phyloP scores from a whole-genome alignment of 2,888 invertebrate genomes.

The Elegia similella region DNA sequence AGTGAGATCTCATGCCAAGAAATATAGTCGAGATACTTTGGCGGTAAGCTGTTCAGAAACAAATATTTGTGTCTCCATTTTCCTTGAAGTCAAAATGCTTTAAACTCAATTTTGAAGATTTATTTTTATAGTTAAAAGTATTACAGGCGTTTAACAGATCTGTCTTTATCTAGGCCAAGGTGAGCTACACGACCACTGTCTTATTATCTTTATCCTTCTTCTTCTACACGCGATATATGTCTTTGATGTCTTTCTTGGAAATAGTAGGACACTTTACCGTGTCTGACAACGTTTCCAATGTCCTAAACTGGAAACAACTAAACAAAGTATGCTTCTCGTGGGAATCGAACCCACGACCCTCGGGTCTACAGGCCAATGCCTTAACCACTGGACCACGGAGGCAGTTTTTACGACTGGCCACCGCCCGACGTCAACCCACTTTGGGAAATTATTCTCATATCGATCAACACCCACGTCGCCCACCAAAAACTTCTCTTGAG shows the following conservation, averaged over 20 bases:
- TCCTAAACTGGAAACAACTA: too few relatives aligned
- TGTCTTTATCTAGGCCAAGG: background rate
- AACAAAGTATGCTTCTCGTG: too few relatives aligned
- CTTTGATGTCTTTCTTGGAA: background rate
- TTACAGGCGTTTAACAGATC: background rate
- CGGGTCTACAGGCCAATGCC: too few relatives aligned
- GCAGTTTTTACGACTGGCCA: too few relatives aligned
- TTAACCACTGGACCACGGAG: too few relatives aligned
- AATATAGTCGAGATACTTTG: background rate
- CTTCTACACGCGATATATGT: background rate
- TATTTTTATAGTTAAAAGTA: background rate
- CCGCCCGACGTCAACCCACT: too few relatives aligned
- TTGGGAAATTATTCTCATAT: too few relatives aligned
- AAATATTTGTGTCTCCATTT: background rate
- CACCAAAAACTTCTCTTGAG: too few relatives aligned
- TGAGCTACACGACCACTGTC: background rate
- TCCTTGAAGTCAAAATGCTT: background rate
- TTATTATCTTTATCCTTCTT: background rate
- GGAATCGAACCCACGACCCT: too few relatives aligned
- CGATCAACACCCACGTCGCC: too few relatives aligned
- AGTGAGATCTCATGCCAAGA: background rate
- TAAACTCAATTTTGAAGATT: background rate
- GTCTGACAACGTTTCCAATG: background rate
- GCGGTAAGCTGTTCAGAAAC: background rate
- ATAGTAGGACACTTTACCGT: background rate